These are phyloP conservation scores for Acrocephalus scirpaceus DNA, from an alignment of 2,797 vertebrate genomes.

Conservation along the genomic window DNA sequence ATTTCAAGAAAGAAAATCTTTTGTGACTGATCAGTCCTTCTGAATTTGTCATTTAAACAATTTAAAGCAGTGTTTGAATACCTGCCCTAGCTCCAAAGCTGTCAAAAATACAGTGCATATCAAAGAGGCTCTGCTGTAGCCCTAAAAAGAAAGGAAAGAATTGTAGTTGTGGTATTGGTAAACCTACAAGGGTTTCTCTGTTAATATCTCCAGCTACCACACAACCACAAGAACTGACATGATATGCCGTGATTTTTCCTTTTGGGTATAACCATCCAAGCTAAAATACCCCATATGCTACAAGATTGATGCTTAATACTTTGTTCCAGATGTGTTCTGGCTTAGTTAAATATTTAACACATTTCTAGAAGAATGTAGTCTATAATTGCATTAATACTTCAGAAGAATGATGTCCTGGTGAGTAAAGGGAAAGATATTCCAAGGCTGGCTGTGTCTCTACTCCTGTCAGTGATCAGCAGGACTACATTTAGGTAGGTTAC, in stretches of 20 bases:
- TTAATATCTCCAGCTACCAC: conserved; percentile 55
- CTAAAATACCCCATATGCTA: conserved; percentile 40
- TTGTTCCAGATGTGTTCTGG: conserved; percentile 48
- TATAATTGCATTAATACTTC: conserved; percentile 35
- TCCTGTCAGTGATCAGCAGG: neutral
- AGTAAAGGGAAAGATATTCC: neutral
- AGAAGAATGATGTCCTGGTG: conserved; percentile 11
- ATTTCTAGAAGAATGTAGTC: conserved; percentile 14
- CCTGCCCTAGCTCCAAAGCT: neutral
- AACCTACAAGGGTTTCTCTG: conserved; percentile 51
- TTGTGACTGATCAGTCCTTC: neutral
- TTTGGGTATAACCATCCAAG: conserved; percentile 6
- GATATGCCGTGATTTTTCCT: conserved; percentile 21
- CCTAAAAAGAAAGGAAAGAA: conserved; percentile 29
- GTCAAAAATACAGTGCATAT: conserved; percentile 1
- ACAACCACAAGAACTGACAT: conserved; percentile 48
- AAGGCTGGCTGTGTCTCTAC: neutral
- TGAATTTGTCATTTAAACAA: neutral
- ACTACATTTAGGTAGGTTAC: neutral
- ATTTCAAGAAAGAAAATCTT: neutral
- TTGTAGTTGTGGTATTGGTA: conserved; percentile 50
- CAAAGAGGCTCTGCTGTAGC: conserved; percentile 28
- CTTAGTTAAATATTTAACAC: conserved; percentile 59
- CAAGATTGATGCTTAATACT: conserved; percentile 51
- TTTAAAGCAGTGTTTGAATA: neutral